Evolutionary conservation across 2,888 invertebrate species (phyloP), one percentile per base, ranked within the genome.

Genomic region (Pyrgus malvae): DNA sequence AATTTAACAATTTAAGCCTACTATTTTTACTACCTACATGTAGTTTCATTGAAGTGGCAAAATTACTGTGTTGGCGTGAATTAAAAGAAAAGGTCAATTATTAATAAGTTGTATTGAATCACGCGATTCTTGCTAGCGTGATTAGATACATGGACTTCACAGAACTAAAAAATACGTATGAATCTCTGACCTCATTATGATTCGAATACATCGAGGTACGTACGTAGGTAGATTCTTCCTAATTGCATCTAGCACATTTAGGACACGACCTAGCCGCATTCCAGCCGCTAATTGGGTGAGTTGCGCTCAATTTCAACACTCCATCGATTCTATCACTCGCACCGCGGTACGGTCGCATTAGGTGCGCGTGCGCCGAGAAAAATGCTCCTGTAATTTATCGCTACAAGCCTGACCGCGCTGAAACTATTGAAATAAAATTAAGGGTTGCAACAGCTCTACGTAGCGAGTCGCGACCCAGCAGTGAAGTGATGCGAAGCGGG

Each of bases 381-480:
- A 78, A 67, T 69, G 58, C 67, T 71, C 62, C 64, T 62, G 67
- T 68, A 79, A 80, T 79, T 76, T 78, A 64, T 67, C 76, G 71
- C 74, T 74, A 72, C 77, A 73, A 73, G 78, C 74, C 63, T 74
- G 71, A 79, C 65, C 70, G 74, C 69, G 56, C 72, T 72, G 68
- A 68, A 74, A 71, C 64, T 73, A 71, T 70, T 67, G 64, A 63
- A 68, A 46, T 27, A 37, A 35, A 44, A 21, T 29, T 60, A 62
- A 51, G 56, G 51, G 63, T 74, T 75, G 69, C 69, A 63, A 64
- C 68, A 70, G 64, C 25, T 27, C 5, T 5, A 46, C 25, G 16
- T 25, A 35, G 19, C 9, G 7, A 12, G 37, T 25, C 19, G 37
- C 45, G 45, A 53, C 45, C 53, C 45, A 53, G 45, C 53, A 53